Conservation (phyloP, 2,113 vertebrate species). For the Butorides virescens region DNA sequence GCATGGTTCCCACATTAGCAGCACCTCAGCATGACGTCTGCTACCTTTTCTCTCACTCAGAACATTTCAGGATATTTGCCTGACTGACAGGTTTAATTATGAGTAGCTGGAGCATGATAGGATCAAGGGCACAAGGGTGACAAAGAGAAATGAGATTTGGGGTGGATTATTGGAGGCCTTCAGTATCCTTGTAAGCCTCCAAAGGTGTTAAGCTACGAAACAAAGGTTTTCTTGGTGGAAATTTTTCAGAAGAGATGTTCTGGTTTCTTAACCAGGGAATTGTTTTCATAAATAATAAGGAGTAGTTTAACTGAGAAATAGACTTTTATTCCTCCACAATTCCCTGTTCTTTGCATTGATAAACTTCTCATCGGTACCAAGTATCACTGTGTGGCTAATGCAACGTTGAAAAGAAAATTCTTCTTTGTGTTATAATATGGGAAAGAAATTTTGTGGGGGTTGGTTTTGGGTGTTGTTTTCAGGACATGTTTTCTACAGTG, state of each 20-base stretch:
- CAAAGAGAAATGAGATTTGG: not conserved
- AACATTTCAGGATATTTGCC: not conserved
- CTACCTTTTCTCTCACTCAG: not conserved
- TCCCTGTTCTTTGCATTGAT: not conserved
- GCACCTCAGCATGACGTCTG: not conserved
- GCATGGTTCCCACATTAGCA: not conserved
- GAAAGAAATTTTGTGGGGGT: not conserved
- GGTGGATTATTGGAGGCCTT: not conserved
- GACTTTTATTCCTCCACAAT: not conserved
- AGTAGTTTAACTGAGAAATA: not conserved
- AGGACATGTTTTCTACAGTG: not conserved
- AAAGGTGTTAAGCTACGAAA: not conserved
- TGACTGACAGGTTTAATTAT: constrained; percentile 51
- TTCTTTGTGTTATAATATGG: not conserved
- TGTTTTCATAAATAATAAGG: not conserved
- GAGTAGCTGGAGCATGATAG: not conserved
- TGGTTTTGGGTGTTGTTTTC: not conserved
- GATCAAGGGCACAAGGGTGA: not conserved
- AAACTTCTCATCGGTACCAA: not conserved
- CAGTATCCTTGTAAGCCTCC: not conserved
- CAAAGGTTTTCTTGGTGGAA: not conserved
- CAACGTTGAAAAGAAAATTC: not conserved
- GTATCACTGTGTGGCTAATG: not conserved
- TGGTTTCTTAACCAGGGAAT: not conserved
- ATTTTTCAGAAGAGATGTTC: not conserved